These are phyloP conservation scores for Andricus curvator DNA, from an alignment of 2,888 invertebrate genomes.

Conservation along the genomic window DNA sequence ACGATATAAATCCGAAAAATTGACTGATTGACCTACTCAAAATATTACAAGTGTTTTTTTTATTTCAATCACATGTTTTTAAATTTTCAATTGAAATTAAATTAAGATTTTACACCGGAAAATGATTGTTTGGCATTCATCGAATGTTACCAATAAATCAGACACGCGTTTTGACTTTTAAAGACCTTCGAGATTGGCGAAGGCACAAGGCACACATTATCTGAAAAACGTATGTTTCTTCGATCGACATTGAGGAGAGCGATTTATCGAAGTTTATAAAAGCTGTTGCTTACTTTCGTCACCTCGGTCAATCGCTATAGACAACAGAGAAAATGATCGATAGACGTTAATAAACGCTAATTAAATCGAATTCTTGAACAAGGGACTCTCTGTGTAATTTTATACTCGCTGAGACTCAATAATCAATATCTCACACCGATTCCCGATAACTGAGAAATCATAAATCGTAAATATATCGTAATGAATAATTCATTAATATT, in stretches of 20 bases:
- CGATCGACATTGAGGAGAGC: constrained; percentile 5
- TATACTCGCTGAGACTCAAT: constrained; percentile 44
- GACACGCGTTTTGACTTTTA: constrained; percentile 25
- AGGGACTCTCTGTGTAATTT: constrained; percentile 57
- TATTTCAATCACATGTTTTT: neutral
- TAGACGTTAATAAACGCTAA: constrained; percentile 45
- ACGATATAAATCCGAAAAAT: too few species aligned
- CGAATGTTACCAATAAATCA: constrained; percentile 32
- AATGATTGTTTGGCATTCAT: constrained; percentile 1
- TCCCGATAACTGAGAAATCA: neutral
- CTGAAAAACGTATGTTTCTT: constrained; percentile 23
- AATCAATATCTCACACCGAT: neutral
- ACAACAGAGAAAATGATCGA: constrained; percentile 26
- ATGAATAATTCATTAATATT: too few species aligned
- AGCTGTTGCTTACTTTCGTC: constrained; percentile 29
- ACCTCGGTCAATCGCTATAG: constrained; percentile 24
- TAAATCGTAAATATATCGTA: neutral
- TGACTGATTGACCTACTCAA: too few species aligned
- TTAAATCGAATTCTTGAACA: constrained; percentile 51
- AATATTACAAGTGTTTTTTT: neutral
- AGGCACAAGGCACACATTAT: neutral
- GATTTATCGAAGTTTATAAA: constrained; percentile 26
- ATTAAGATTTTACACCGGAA: neutral
- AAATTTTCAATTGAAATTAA: neutral
- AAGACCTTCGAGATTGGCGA: constrained; percentile 16